These are phyloP conservation scores for Anabacerthia variegaticeps DNA, from an alignment of 2,797 vertebrate genomes.

Conservation along the genomic window DNA sequence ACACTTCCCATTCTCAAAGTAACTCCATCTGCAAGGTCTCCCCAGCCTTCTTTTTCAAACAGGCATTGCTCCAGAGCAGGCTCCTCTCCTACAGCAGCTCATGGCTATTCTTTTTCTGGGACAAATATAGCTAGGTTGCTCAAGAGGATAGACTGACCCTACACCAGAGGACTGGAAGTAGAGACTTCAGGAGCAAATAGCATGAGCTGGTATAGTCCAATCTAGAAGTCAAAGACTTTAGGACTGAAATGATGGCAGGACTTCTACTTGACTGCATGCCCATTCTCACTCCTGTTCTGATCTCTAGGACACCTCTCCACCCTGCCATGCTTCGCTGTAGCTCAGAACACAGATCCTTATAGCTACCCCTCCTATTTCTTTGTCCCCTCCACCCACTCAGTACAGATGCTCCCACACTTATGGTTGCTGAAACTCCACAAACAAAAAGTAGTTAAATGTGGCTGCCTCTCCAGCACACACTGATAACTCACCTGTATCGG, in stretches of 20 bases:
- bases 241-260: background rate
- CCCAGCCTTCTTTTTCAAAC: background rate
- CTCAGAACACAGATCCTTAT: background rate
- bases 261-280: background rate
- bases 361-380: background rate
- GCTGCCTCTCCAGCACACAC: background rate
- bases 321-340: background rate
- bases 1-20: background rate
- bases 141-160: background rate
- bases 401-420: background rate
- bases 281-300: background rate
- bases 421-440: background rate
- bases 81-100: background rate
- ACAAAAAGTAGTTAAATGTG: background rate
- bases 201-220: background rate
- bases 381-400: background rate
- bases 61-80: background rate
- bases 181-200: background rate
- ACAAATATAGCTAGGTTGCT: background rate
- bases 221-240: background rate
- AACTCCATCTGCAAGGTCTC: background rate
- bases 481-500: slow-evolving; percentile 81
- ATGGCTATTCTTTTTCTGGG: background rate
- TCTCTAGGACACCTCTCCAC: background rate
- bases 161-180: background rate